These are phyloP conservation scores for Pocillopora damicornis DNA, from an alignment of 64 coral and sea anemone genomes.

Conservation along the genomic window DNA sequence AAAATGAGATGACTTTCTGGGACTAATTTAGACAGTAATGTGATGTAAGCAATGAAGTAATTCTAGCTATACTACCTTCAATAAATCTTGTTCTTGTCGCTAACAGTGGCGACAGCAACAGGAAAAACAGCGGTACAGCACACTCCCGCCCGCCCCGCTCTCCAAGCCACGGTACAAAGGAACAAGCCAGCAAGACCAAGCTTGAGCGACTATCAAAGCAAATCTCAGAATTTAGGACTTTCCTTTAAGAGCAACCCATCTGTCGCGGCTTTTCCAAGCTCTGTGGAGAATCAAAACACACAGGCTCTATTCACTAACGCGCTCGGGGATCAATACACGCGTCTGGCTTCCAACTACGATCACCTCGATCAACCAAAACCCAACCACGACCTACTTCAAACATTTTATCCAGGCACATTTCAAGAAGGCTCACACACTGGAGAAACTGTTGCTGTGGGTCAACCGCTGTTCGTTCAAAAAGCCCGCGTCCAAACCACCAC, in stretches of 20 bases:
- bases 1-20: no score
- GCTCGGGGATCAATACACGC: not conserved
- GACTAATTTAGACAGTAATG: not conserved
- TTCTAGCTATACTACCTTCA: not conserved
- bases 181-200: slow-evolving; percentile 19
- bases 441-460: slow-evolving; percentile 34
- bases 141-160: not conserved
- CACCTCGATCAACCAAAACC: not conserved
- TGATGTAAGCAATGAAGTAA: no score
- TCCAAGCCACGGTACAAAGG: not conserved
- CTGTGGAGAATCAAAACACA: not conserved
- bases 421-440: slow-evolving; percentile 3
- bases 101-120: not conserved
- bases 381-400: slow-evolving; percentile 23
- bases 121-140: not conserved
- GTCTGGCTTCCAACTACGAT: slow-evolving; percentile 5
- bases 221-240: slow-evolving; percentile 17
- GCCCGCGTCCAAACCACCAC: not conserved
- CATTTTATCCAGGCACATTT: slow-evolving; percentile 19
- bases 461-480: slow-evolving; percentile 24
- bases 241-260: slow-evolving; percentile 16
- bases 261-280: not conserved
- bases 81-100: not conserved
- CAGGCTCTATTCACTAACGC: not conserved
- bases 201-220: slow-evolving; percentile 13